A percentile compares a stretch with the other conserved stretches of the same genome.
These are phyloP conservation scores for Tachypleus tridentatus DNA, from an alignment of 1,140 invertebrate genomes.

Conservation along the genomic window DNA sequence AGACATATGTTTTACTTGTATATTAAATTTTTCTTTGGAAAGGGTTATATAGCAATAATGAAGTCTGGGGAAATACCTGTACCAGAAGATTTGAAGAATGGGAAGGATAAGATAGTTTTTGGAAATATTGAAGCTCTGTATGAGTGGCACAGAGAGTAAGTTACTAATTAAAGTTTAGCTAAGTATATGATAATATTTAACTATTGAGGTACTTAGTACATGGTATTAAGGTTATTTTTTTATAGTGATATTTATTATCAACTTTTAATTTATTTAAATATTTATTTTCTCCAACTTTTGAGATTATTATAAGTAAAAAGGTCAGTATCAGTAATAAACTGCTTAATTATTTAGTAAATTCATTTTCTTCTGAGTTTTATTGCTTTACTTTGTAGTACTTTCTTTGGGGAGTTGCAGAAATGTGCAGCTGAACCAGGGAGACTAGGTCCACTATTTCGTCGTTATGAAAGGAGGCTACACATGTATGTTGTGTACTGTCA, in stretches of 20 bases:
- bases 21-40: no score
- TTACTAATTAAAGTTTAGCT: constrained; percentile 27
- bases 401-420: constrained; percentile 72
- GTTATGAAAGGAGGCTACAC: constrained; percentile 76
- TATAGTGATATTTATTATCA: no score
- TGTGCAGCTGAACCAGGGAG: constrained; percentile 75
- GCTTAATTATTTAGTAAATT: no score
- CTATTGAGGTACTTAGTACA: no score
- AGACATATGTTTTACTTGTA: no score
- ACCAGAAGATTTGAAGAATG: constrained; percentile 69
- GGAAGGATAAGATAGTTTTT: constrained; percentile 96
- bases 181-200: no score
- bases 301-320: no score
- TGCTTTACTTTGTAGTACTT: constrained; percentile 53
- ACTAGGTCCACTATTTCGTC: constrained; percentile 51
- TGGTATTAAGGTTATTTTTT: no score
- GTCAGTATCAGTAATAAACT: no score
- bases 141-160: constrained; percentile 97
- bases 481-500: constrained; percentile 97
- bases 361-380: no score
- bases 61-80: constrained; percentile 40
- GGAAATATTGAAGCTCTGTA: constrained; percentile 97
- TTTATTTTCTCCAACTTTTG: no score
- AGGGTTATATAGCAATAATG: constrained; percentile 36
- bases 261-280: no score